Base-by-base conservation (phyloP, 1,140 invertebrate genomes). In the Scaptomyza montana region DNA sequence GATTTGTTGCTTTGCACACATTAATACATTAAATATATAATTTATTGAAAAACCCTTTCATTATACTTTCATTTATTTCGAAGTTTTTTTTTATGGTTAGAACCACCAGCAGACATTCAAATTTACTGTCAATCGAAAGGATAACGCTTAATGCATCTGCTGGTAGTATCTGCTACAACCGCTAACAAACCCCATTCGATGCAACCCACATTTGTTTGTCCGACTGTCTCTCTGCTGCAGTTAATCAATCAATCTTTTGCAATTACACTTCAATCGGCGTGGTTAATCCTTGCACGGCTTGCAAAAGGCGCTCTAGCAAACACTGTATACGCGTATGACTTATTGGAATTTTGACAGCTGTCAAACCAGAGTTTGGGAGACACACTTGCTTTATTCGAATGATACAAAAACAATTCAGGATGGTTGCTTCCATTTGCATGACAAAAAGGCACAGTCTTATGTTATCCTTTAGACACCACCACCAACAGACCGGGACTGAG, bases 271-370 rank as follows among this genome's bases (percentile, higher is more conserved):
- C 79, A 69, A 56, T 62, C 9, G 25, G 12, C 13, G 21, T n/a
- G 57, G 53, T 63, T 87, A 87, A 87, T 82, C 82, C 84, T 68
- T 61, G 30, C 50, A 28, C 8, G 30, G n/a, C 7, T 60, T 76
- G 76, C 72, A 62, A 59, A n/a, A 51, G 72, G 60, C 62, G 67
- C 59, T 53, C 55, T 33, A 21, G 59, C 69, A 65, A 80, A 85
- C 43, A 87, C 68, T 80, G 60, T 71, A 79, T 30, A 30, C 6
- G 30, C 21, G 69, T 87, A 74, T 89, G 84, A 89, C 84, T 89
- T 84, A 89, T 89, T 89, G 77, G 79, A 75, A 74, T 61, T 84
- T 77, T 89, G 84, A 89, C 84, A 89, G 84, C 85, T 89, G 84
- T 89, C 82, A 87, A 87, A 78, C 84, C 64, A 89, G 43, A 63